These are phyloP conservation scores for Dioctria linearis DNA, from an alignment of 2,888 invertebrate genomes.

Conservation along the genomic window DNA sequence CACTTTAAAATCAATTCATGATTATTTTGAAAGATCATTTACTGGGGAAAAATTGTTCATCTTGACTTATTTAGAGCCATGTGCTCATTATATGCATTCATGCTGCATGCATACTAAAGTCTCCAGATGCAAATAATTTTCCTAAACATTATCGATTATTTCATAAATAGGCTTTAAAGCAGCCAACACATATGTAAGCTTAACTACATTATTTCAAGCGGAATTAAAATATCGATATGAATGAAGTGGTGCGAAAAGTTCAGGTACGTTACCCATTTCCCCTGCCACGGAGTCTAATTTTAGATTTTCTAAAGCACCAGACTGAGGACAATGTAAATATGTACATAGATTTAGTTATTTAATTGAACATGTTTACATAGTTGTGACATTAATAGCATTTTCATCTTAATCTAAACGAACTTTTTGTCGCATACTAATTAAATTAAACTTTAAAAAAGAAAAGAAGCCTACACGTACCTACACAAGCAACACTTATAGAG, in stretches of 20 bases:
- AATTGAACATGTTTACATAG: too few species aligned
- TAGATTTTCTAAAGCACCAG: too few species aligned
- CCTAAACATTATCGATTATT: background rate
- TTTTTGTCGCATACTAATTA: conserved; percentile 31
- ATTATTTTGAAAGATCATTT: background rate
- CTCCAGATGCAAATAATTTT: background rate
- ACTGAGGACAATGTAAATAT: too few species aligned
- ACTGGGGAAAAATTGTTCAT: background rate
- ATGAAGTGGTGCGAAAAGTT: too few species aligned
- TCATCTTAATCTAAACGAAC: too few species aligned
- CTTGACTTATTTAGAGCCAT: too few species aligned
- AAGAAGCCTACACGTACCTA: conserved; percentile 56
- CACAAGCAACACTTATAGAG: conserved; percentile 55
- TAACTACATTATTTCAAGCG: too few species aligned
- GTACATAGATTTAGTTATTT: too few species aligned
- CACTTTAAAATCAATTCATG: background rate
- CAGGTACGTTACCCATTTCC: too few species aligned
- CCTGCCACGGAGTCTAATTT: too few species aligned
- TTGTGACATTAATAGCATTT: too few species aligned
- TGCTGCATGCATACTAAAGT: background rate
- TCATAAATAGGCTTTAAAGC: background rate
- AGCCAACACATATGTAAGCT: background rate
- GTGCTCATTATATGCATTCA: background rate
- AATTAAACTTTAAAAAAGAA: conserved; percentile 40
- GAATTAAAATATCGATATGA: too few species aligned